A percentile compares a stretch with the other conserved stretches of the same genome.
These are phyloP conservation scores for Amiota communis DNA, from an alignment of 2,888 invertebrate genomes.

Conservation along the genomic window DNA sequence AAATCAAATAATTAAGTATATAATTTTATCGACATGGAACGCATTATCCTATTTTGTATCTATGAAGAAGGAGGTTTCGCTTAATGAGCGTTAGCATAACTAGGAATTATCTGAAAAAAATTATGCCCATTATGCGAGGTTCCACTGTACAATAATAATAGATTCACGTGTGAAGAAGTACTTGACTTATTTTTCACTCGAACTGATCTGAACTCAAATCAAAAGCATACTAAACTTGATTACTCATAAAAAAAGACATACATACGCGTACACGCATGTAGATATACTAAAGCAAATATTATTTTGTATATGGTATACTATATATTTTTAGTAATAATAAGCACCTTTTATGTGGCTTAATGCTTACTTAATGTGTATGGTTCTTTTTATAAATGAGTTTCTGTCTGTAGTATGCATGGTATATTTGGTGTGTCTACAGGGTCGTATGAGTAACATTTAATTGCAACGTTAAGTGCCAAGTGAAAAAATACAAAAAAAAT, in stretches of 20 bases:
- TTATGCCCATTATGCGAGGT: too few relatives aligned
- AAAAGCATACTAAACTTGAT: too few relatives aligned
- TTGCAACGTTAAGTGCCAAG: slow-evolving; percentile 41
- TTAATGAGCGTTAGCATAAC: too few relatives aligned
- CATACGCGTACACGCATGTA: background rate
- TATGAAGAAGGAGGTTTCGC: too few relatives aligned
- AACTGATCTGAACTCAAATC: too few relatives aligned
- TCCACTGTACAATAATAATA: too few relatives aligned
- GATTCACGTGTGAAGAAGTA: background rate
- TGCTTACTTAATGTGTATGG: slow-evolving; percentile 59
- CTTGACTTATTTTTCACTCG: slow-evolving; percentile 2
- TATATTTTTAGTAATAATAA: slow-evolving; percentile 48
- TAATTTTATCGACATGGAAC: too few relatives aligned
- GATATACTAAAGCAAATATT: background rate
- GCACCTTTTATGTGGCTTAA: slow-evolving; percentile 44
- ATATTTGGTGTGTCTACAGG: slow-evolving; percentile 52
- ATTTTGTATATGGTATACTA: background rate
- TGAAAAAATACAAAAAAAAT: background rate
- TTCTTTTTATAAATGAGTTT: background rate
- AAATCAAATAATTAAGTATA: too few relatives aligned
- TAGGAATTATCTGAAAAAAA: too few relatives aligned
- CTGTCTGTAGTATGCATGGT: too few relatives aligned
- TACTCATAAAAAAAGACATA: background rate
- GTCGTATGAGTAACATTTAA: slow-evolving; percentile 66
- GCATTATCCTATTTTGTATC: too few relatives aligned